Evolutionary conservation across 2,113 vertebrate species (phyloP), one percentile per base, ranked within the genome.

Genomic region (Lathamus discolor): DNA sequence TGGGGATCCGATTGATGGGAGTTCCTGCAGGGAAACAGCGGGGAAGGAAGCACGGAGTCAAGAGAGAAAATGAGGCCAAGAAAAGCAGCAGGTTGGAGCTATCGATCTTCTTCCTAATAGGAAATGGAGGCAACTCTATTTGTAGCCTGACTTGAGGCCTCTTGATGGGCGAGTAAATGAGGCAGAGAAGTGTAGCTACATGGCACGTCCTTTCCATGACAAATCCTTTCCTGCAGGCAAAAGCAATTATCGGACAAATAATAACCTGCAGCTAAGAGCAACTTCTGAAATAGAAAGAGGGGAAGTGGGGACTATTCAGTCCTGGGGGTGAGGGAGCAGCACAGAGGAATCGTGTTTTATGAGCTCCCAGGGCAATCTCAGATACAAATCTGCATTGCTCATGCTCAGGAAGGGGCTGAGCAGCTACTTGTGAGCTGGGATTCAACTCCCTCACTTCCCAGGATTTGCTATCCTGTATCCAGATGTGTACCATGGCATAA

Each of bases 1-100:
- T 99, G 92, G 99, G 99, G 83, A 99, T 99, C 48, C 99, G 98
- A 92, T 99, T 99, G 93, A 99, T 99, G 41, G 99, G 99, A 35
- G 99, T 99, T 69, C 99, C 99, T 99, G 96, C 8, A 52, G 67
- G 66, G 55, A 51, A 48, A 93, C 48, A 86, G 67, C 37, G 13
- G n/a, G 61, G 77, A 88, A 49, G 23, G 41, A 23, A 64, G 35
- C 5, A 13, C 7, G 31, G 87, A 62, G 43, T n/a, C 59, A 67
- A 67, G 67, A 31, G 35, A 49, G 33, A 96, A 55, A 55, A 83
- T 3, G 52, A 91, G 61, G 66, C 33, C 10, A 11, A 78, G 76
- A 19, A 48, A 17, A 85, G 5, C 0, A 1, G 46, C 31, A 48
- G 57, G 48, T 11, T 13, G 18, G 43, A 28, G 70, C 44, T 46